phyloP scores from a whole-genome alignment of 2,113 vertebrate species.

The Dipodomys stephensi region DNA sequence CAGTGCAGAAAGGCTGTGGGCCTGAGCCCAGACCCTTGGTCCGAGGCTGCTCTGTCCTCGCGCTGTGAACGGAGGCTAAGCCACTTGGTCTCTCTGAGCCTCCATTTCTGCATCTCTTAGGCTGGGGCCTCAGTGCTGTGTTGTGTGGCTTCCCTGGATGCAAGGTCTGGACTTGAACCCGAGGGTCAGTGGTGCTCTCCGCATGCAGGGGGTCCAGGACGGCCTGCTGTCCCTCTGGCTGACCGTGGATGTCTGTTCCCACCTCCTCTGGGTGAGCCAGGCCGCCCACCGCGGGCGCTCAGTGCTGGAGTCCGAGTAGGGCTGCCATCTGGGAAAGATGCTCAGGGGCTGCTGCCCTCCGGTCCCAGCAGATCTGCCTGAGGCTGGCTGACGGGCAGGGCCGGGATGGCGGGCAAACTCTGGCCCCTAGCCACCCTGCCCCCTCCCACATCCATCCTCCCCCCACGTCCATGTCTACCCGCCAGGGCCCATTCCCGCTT shows the following conservation, averaged over 20 bases:
- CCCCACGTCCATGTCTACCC: too few relatives aligned
- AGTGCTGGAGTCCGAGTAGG: neutral
- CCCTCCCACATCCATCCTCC: too few relatives aligned
- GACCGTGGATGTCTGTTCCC: neutral
- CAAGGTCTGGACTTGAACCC: neutral
- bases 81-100: neutral
- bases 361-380: too few relatives aligned
- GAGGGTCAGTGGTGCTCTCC: neutral
- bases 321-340: neutral
- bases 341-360: too few relatives aligned
- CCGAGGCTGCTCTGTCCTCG: neutral
- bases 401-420: neutral
- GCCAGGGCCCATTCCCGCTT: neutral
- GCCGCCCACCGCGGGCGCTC: neutral
- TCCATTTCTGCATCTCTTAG: neutral
- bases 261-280: neutral
- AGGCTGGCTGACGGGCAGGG: neutral
- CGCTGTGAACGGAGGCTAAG: neutral
- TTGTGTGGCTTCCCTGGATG: neutral
- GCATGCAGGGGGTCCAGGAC: neutral
- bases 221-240: neutral
- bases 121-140: accelerated
- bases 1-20: neutral
- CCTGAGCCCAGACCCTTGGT: neutral
- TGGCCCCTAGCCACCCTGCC: neutral